Base-by-base conservation (phyloP, 2,888 invertebrate genomes). In the Carterocephalus palaemon region DNA sequence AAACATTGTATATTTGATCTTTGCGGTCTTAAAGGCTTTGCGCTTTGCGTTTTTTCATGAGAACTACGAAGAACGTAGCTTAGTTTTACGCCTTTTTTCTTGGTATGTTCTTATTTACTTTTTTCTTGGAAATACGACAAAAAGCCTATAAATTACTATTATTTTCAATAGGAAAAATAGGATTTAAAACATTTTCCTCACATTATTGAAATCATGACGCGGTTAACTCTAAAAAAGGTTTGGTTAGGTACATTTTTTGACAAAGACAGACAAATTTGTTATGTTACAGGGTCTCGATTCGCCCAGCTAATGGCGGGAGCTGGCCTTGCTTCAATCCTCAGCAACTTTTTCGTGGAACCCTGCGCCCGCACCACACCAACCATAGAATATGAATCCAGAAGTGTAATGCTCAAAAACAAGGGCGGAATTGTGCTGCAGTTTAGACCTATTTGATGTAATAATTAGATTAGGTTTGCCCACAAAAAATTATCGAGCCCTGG, bases 341-440 rank as follows among this genome's bases (percentile, higher is more conserved):
- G 67, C 48, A 62, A 59, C 1, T 76, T 75, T 52, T 26, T 48
- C 5, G 71, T 86, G 46, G 80, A 81, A 51, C 82, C 85, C 1
- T 82, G 85, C 55, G 57, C 70, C 1, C 67, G 60, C 19, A 86
- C 86, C 5, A 78, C 84, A 4, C 55, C 81, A 1, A 56, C 48
- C 3, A 82, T 86, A 46, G 60, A 75, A 16, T 86, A 84, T 55
- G 86, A 86, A 42, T 67, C 86, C 1, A 63, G 86, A 38, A 86
- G 86, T 48, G 80, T 86, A 12, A 78, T 86, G 77, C 67, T 86
- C 7, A 86, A 85, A 60, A 86, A 85, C 57, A 80, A 78, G 60
- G 86, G 85, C 29, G 76, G 85, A 40, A 85, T 86, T 52, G 84
- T 76, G 75, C 68, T 86, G 23, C 67, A 66, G 51, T 82, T 86